Evolutionary conservation across 2,888 invertebrate species (phyloP).

Genomic region (Lepas anatifera): DNA sequence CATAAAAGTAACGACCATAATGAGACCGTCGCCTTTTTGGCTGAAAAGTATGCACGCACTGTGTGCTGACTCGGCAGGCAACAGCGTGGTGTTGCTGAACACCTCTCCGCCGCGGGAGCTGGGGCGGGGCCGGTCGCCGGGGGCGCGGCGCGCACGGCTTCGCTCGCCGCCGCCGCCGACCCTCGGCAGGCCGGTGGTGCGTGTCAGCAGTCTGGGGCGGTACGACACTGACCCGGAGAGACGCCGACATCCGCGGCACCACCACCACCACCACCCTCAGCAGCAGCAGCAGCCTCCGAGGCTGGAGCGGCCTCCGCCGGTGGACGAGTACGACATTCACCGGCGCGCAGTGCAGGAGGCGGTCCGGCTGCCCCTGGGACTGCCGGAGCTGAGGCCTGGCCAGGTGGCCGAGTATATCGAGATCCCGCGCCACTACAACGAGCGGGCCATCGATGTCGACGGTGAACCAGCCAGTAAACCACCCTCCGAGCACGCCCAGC

Average conservation of each 20-base stretch:
- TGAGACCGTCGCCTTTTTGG: too few species aligned
- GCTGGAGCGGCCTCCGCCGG: background rate
- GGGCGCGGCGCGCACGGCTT: conserved; percentile 11
- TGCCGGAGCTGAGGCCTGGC: background rate
- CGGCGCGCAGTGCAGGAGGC: background rate
- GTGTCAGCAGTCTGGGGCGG: background rate
- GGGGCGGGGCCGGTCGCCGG: background rate
- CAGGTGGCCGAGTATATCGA: background rate
- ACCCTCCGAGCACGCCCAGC: too few species aligned
- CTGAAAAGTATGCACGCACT: too few species aligned
- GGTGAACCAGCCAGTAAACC: background rate
- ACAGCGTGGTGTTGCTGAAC: background rate
- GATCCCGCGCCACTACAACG: conserved; percentile 3
- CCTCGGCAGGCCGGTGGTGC: background rate
- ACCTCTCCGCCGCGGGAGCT: background rate
- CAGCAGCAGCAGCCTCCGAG: too few species aligned
- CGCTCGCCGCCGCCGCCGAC: conserved; percentile 16
- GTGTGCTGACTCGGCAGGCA: background rate
- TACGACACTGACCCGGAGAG: too few species aligned
- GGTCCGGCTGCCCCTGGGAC: background rate
- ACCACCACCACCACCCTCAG: too few species aligned
- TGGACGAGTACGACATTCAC: background rate
- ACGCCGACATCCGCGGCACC: too few species aligned
- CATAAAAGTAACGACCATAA: too few species aligned
- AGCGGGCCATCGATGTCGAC: conserved; percentile 5